Evolutionary conservation across 2,888 invertebrate species (phyloP).

Genomic region (Quadroppia sp.): DNA sequence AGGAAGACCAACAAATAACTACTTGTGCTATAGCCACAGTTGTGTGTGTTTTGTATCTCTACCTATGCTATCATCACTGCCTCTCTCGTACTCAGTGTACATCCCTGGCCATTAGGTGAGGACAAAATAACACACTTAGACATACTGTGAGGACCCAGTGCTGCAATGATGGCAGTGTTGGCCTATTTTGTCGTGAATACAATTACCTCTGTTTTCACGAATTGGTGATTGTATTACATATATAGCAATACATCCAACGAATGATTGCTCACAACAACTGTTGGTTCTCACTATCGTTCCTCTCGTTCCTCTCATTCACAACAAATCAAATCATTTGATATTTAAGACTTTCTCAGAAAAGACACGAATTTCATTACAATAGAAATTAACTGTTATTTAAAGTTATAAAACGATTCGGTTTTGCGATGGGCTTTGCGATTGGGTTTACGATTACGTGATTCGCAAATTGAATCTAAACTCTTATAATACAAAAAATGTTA

Average conservation of each 20-base stretch:
- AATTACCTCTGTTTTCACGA: slow-evolving; percentile 33
- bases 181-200: slow-evolving; percentile 32
- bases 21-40: neutral
- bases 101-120: neutral
- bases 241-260: neutral
- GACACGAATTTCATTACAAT: slow-evolving; percentile 32
- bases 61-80: neutral
- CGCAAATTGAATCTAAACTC: neutral
- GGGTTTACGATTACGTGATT: neutral
- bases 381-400: slow-evolving; percentile 25
- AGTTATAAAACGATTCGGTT: neutral
- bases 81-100: neutral
- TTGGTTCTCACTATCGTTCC: slow-evolving; percentile 13
- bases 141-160: neutral
- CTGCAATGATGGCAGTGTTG: slow-evolving; percentile 17
- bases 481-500: neutral
- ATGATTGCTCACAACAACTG: slow-evolving; percentile 23
- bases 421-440: neutral
- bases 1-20: slow-evolving; percentile 37
- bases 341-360: neutral
- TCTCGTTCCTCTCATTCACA: neutral
- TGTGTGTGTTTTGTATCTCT: neutral
- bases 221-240: slow-evolving; percentile 6
- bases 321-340: slow-evolving; percentile 9
- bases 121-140: slow-evolving; percentile 2